phyloP scores from a whole-genome alignment of 2,797 vertebrate genomes.

The Macroramphosus scolopax region DNA sequence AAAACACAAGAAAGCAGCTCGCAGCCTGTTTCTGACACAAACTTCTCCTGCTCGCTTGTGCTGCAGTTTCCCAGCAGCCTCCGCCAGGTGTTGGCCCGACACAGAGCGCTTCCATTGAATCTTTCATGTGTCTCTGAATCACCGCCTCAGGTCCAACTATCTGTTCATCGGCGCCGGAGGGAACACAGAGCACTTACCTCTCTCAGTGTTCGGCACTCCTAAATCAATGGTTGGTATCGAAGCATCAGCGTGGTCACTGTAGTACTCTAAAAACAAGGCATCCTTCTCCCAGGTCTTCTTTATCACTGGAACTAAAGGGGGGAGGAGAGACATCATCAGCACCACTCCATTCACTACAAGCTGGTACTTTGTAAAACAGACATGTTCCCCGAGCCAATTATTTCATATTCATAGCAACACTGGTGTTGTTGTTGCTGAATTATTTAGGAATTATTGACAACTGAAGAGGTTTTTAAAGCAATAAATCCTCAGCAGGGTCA shows the following conservation, averaged over 20 bases:
- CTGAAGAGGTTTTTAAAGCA: background rate
- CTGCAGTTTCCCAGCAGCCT: too few relatives aligned
- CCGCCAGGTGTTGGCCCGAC: too few relatives aligned
- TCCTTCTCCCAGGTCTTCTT: slow-evolving; percentile 94
- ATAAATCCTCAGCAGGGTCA: background rate
- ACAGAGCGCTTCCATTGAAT: slow-evolving; percentile 16
- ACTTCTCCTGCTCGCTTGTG: too few relatives aligned
- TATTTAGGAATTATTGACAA: slow-evolving; percentile 3
- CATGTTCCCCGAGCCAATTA: slow-evolving; percentile 2
- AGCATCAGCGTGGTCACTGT: slow-evolving; percentile 88
- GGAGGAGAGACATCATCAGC: background rate
- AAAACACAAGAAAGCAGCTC: too few relatives aligned
- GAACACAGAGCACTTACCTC: slow-evolving; percentile 78
- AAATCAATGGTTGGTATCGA: slow-evolving; percentile 90
- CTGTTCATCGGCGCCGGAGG: background rate
- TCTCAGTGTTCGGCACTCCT: slow-evolving; percentile 92
- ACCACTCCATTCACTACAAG: slow-evolving; percentile 21
- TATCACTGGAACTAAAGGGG: slow-evolving; percentile 87
- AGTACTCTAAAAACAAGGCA: slow-evolving; percentile 86
- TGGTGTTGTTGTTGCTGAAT: slow-evolving; percentile 7
- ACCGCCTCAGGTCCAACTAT: slow-evolving; percentile 14
- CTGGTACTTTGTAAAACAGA: background rate
- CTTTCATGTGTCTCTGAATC: slow-evolving; percentile 25
- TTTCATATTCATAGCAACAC: slow-evolving; percentile 13
- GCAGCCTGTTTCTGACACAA: too few relatives aligned